Base-by-base conservation (phyloP, 1,140 invertebrate species). In the Phocides pigmalion region DNA sequence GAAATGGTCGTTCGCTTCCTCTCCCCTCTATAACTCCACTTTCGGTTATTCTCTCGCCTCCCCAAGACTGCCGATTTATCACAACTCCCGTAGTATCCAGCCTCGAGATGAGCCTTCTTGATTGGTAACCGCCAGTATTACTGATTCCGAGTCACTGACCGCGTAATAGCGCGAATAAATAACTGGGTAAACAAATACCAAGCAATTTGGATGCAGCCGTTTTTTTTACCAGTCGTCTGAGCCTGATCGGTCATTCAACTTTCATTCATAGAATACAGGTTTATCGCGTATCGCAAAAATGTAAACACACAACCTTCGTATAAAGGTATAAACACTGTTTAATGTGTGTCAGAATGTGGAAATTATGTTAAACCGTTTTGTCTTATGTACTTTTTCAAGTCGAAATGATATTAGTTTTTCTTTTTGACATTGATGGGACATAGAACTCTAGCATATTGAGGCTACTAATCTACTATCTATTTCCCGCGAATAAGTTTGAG, bases 21-120 rank as follows among this genome's bases (percentile, higher is more conserved):
- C 22, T 51, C 86, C 83, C 81, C 84, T 78, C 78, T 80, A 82
- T 81, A 75, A 83, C 79, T 82, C 79, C 78, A 86, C 85, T 88
- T 85, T 86, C 82, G 82, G 82, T 81, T 76, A 72, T 75, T 74
- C 74, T 83, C 78, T 79, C 70, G 64, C 75, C 79, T 87, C 84
- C 82, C 66, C 64, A 79, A 83, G 76, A 76, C 78, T 64, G 44
- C 77, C 74, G 78, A 88, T 87, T 87, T 85, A 87, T 88, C 81
- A 84, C 78, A 49, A 63, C 65, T 78, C 76, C 74, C 64, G 73
- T 71, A 79, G 72, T 70, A 79, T 79, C 79, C 74, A 71, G 68
- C 65, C 35, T 82, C 63, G 70, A 70, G 65, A 70, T 42, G 44
- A 12, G 22, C 20, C 35, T 42, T 42, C 47, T 28, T 44, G 17